Conservation (phyloP, 2,113 vertebrate species). For the Varanus komodoensis region DNA sequence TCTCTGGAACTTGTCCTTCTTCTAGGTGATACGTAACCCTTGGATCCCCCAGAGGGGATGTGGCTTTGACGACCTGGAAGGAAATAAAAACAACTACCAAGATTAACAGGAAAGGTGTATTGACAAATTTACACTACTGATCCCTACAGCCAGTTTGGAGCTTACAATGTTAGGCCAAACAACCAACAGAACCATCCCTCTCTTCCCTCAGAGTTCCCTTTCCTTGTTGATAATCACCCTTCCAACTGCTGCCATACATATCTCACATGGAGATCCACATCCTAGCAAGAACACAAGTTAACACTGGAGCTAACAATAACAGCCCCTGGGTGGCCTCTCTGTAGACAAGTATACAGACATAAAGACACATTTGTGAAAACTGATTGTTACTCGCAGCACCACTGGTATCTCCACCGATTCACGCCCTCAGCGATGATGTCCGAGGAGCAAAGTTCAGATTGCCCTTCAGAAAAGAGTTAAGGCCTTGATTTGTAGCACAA, state of each 20-base stretch:
- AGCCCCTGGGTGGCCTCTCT: not conserved
- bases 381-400: not conserved
- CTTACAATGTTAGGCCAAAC: not conserved
- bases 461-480: not conserved
- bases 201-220: not conserved
- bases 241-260: not conserved
- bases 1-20: constrained; percentile 90
- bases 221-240: not conserved
- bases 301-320: not conserved
- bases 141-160: not conserved
- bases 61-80: constrained; percentile 87
- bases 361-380: constrained; percentile 17
- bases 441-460: no score
- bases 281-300: not conserved
- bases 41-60: constrained; percentile 85
- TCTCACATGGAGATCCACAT: not conserved
- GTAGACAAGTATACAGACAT: not conserved
- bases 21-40: constrained; percentile 90
- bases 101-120: not conserved
- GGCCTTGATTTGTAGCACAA: no score
- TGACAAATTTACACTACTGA: not conserved
- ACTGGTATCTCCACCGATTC: not conserved
- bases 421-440: no score
- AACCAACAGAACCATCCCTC: not conserved
- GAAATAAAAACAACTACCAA: constrained; percentile 39